A percentile compares a stretch with the other conserved stretches of the same genome.
Conservation (phyloP, 2,888 invertebrate species). For the Polyommatus iphigenia region DNA sequence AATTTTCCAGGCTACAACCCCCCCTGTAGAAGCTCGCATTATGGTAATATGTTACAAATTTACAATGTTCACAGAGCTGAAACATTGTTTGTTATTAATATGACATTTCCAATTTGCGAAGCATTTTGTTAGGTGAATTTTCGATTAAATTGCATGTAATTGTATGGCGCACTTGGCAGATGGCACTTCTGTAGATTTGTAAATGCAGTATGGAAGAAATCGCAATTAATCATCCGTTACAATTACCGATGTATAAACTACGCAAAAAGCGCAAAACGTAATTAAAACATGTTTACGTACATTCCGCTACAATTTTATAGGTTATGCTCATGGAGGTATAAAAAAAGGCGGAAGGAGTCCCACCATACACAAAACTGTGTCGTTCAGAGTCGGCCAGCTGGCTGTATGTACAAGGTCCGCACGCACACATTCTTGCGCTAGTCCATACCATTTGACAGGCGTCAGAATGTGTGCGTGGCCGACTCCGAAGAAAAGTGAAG, state of each 20-base stretch:
- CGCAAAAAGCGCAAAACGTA: conserved; percentile 1
- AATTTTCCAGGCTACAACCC: too few relatives aligned
- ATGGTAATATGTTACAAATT: too few relatives aligned
- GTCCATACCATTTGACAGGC: too few relatives aligned
- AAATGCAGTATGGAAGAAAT: conserved; percentile 9
- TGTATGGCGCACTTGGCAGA: conserved; percentile 29
- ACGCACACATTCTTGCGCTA: too few relatives aligned
- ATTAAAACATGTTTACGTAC: background rate
- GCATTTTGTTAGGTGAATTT: background rate
- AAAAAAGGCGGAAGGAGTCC: too few relatives aligned
- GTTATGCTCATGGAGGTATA: too few relatives aligned
- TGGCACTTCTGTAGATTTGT: background rate
- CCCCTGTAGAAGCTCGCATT: too few relatives aligned
- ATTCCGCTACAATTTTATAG: conserved; percentile 11
- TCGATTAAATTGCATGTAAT: background rate
- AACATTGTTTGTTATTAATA: background rate
- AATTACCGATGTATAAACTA: conserved; percentile 1
- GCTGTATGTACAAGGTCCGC: too few relatives aligned
- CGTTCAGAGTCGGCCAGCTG: too few relatives aligned
- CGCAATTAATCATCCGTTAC: background rate
- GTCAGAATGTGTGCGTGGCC: too few relatives aligned
- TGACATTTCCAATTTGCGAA: background rate
- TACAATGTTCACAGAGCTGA: background rate
- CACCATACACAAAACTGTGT: too few relatives aligned
- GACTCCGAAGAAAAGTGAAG: too few relatives aligned